These are phyloP conservation scores for Dicyrtomina minuta DNA, from an alignment of 2,888 invertebrate genomes.

Conservation along the genomic window DNA sequence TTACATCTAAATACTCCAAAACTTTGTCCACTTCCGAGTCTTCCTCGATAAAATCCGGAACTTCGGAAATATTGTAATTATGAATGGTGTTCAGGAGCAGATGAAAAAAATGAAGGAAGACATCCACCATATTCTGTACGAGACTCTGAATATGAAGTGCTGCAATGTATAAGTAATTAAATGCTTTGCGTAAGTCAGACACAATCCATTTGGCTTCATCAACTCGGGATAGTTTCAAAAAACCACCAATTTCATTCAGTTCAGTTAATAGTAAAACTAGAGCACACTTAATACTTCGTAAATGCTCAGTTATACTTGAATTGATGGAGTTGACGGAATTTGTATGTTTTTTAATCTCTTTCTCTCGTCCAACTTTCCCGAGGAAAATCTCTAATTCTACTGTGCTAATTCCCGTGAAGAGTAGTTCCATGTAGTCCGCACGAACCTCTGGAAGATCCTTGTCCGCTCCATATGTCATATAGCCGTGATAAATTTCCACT, in stretches of 20 bases:
- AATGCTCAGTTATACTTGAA: slow-evolving; percentile 44
- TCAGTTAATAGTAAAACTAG: slow-evolving; percentile 45
- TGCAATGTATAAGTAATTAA: slow-evolving; percentile 47
- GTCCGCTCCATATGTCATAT: slow-evolving; percentile 48
- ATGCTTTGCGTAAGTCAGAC: slow-evolving; percentile 37
- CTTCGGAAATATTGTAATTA: slow-evolving; percentile 45
- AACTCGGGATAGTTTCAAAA: slow-evolving; percentile 39
- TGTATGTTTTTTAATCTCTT: slow-evolving; percentile 49
- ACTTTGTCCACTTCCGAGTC: slow-evolving; percentile 48
- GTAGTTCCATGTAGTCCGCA: slow-evolving; percentile 48
- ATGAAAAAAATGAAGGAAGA: slow-evolving; percentile 47
- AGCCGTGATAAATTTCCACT: slow-evolving; percentile 44
- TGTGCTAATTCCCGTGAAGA: slow-evolving; percentile 47
- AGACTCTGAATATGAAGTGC: slow-evolving; percentile 46
- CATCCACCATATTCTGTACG: slow-evolving; percentile 42
- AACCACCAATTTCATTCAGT: slow-evolving; percentile 49
- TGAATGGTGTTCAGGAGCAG: slow-evolving; percentile 51
- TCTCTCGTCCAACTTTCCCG: slow-evolving; percentile 47
- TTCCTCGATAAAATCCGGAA: slow-evolving; percentile 49
- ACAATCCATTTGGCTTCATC: slow-evolving; percentile 38
- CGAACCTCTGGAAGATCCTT: slow-evolving; percentile 39
- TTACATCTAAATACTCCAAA: slow-evolving; percentile 43
- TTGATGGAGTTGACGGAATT: slow-evolving; percentile 41
- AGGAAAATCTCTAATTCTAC: slow-evolving; percentile 52
- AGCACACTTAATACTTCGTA: slow-evolving; percentile 46